Conservation (phyloP, 2,888 invertebrate genomes). For the Danaus chrysippus region DNA sequence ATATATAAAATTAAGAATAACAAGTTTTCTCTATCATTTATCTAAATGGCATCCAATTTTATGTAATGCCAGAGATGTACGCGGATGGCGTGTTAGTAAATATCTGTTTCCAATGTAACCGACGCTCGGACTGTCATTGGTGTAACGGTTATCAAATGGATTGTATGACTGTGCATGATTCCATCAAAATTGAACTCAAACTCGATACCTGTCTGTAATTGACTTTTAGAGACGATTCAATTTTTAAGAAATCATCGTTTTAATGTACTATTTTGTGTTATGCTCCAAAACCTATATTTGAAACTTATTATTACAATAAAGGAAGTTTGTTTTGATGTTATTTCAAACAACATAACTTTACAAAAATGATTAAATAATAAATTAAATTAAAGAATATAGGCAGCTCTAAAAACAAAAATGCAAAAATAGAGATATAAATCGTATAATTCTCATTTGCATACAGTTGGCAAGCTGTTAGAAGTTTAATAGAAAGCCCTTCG, state of each 20-base stretch:
- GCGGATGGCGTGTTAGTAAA: constrained; percentile 30
- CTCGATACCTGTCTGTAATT: constrained; percentile 46
- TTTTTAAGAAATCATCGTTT: constrained; percentile 11
- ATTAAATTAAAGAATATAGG: too few relatives aligned
- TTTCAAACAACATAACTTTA: too few relatives aligned
- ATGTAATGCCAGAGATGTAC: constrained; percentile 29
- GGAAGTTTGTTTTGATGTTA: too few relatives aligned
- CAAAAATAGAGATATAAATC: constrained; percentile 4
- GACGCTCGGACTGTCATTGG: constrained; percentile 53
- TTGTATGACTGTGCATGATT: constrained; percentile 70
- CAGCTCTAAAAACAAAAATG: background rate
- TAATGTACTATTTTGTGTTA: background rate
- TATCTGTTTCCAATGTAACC: constrained; percentile 26
- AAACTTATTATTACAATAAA: too few relatives aligned
- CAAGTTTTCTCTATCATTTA: constrained; percentile 21
- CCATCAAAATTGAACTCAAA: constrained; percentile 61
- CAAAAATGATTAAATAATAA: too few relatives aligned
- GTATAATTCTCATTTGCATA: constrained; percentile 3
- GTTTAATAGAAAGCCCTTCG: constrained; percentile 29
- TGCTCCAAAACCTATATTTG: too few relatives aligned
- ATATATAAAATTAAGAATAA: background rate
- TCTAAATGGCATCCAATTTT: constrained; percentile 24
- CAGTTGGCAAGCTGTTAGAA: background rate
- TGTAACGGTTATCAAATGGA: constrained; percentile 64
- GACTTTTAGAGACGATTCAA: constrained; percentile 35